A percentile compares a stretch with the other conserved stretches of the same genome.
phyloP scores from a whole-genome alignment of 2,113 vertebrate genomes.

The Camelus bactrianus region DNA sequence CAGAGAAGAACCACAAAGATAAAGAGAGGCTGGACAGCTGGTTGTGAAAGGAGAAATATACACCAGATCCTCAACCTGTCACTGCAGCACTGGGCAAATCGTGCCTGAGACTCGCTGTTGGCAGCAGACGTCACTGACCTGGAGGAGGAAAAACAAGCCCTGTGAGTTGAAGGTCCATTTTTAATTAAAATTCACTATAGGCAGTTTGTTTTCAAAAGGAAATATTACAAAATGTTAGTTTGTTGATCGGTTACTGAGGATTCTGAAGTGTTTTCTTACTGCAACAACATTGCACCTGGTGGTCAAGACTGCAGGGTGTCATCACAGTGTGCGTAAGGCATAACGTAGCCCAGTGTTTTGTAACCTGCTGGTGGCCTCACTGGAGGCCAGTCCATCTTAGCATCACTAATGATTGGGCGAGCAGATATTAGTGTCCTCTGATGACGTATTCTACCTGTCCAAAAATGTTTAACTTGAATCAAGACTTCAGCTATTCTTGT shows the following conservation, averaged over 20 bases:
- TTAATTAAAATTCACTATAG: slow-evolving; percentile 10
- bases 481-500: not conserved
- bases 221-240: not conserved
- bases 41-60: not conserved
- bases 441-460: not conserved
- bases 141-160: not conserved
- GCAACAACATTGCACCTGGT: not conserved
- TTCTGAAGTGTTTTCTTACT: not conserved
- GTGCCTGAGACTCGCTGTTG: not conserved
- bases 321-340: not conserved
- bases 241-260: not conserved
- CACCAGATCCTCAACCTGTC: not conserved
- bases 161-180: not conserved
- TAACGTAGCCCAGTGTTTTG: not conserved
- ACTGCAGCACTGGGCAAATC: not conserved
- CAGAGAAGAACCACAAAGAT: not conserved
- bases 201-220: not conserved
- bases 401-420: not conserved
- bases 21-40: not conserved
- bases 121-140: not conserved
- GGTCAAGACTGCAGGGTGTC: not conserved
- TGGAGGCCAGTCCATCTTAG: not conserved
- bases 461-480: not conserved
- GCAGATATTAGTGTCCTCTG: not conserved
- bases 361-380: not conserved